A percentile compares a stretch with the other conserved stretches of the same genome.
Evolutionary conservation across 2,888 invertebrate genomes (phyloP).

Genomic region (Orthosia gracilis): DNA sequence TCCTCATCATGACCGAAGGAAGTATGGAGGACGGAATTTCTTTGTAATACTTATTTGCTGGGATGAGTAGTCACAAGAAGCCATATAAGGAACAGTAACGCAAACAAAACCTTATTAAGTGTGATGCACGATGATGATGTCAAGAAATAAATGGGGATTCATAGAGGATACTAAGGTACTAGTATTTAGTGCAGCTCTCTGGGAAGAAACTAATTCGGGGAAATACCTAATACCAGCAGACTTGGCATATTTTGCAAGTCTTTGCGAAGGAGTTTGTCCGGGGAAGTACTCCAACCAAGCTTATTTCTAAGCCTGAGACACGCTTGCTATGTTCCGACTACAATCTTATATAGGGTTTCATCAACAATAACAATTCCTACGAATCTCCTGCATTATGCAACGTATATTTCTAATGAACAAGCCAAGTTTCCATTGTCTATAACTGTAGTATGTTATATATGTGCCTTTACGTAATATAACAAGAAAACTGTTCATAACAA

Average conservation of each 20-base stretch:
- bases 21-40: no score
- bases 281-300: background rate
- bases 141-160: no score
- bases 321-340: background rate
- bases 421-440: background rate
- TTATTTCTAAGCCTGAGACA: background rate
- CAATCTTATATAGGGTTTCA: background rate
- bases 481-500: constrained; percentile 5
- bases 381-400: constrained; percentile 3
- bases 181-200: no score
- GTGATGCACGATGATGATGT: no score
- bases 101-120: no score
- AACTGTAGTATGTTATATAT: no score
- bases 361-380: background rate
- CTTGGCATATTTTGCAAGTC: background rate
- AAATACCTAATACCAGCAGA: background rate
- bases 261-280: background rate
- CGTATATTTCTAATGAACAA: background rate
- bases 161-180: no score
- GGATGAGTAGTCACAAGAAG: no score
- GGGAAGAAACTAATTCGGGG: background rate
- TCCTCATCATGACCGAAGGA: no score
- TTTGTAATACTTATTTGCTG: no score
- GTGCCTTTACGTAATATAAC: background rate
- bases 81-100: no score